Evolutionary conservation across 2,797 vertebrate genomes (phyloP).

Genomic region (Rhinichthys osculus): DNA sequence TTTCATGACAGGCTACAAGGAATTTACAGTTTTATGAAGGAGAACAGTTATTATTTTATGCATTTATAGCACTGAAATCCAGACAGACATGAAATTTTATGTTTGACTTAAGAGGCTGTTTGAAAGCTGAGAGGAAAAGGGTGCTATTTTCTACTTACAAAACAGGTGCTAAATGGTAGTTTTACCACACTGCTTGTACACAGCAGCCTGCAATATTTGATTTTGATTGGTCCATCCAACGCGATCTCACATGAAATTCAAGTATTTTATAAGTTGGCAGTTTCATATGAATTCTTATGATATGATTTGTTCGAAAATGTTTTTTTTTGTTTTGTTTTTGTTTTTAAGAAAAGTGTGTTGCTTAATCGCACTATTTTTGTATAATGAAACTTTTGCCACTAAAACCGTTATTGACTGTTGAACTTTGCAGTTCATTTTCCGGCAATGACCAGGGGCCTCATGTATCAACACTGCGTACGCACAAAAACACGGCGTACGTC

Average conservation of each 20-base stretch:
- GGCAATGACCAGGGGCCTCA: background rate
- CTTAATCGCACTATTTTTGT: background rate
- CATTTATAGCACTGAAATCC: slow-evolving; percentile 21
- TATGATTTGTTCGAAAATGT: background rate
- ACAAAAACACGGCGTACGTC: no score
- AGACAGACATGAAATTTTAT: slow-evolving; percentile 15
- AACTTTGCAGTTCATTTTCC: background rate
- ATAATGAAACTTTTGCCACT: background rate
- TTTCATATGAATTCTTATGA: background rate
- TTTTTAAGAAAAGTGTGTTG: no score
- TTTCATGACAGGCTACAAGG: slow-evolving; percentile 21
- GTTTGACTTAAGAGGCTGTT: background rate
- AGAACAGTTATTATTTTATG: slow-evolving; percentile 30
- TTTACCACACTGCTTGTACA: background rate
- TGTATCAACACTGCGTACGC: no score
- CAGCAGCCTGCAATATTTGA: no score
- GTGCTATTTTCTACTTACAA: background rate
- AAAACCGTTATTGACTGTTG: background rate
- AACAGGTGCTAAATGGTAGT: background rate
- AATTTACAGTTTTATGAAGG: slow-evolving; percentile 24
- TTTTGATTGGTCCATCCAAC: background rate
- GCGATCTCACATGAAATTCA: background rate
- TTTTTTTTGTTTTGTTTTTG: no score
- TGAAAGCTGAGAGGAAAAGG: slow-evolving; percentile 14
- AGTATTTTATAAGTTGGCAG: no score